Percentiles rank a stretch among this genome's conserved stretches.
These are phyloP conservation scores for Clepsis dumicolana DNA, from an alignment of 2,888 invertebrate species.

Conservation along the genomic window DNA sequence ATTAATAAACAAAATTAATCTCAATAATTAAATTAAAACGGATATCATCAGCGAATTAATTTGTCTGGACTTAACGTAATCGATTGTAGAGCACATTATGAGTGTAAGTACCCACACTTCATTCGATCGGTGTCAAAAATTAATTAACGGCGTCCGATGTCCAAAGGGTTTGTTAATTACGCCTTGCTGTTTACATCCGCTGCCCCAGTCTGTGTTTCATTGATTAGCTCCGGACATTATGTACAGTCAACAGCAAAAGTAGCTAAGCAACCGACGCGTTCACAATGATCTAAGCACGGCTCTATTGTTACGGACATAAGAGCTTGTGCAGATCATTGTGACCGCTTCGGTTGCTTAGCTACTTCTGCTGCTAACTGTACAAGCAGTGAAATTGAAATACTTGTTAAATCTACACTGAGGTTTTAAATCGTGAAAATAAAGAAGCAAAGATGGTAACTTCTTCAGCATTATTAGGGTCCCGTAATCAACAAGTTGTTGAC, in stretches of 20 bases:
- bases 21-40: constrained; percentile 30
- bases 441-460: no score
- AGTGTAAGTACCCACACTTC: constrained; percentile 21
- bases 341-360: no score
- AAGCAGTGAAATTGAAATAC: constrained; percentile 8
- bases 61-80: constrained; percentile 42
- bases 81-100: constrained; percentile 50
- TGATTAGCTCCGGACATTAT: constrained; percentile 18
- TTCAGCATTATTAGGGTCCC: no score
- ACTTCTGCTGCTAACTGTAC: no score
- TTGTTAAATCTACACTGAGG: background rate
- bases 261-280: no score
- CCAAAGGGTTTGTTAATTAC: constrained; percentile 33
- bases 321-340: no score
- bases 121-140: constrained; percentile 49
- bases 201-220: constrained; percentile 22
- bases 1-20: constrained; percentile 28
- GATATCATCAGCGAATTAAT: constrained; percentile 30
- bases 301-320: no score
- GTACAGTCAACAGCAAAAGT: no score
- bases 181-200: constrained; percentile 30
- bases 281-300: no score
- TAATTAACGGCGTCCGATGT: constrained; percentile 46
- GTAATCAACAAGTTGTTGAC: no score
- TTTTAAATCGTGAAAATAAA: no score